A percentile compares a stretch with the other conserved stretches of the same genome.
Conservation (phyloP, 2,797 vertebrate genomes). For the Aselliscus stoliczkanus region DNA sequence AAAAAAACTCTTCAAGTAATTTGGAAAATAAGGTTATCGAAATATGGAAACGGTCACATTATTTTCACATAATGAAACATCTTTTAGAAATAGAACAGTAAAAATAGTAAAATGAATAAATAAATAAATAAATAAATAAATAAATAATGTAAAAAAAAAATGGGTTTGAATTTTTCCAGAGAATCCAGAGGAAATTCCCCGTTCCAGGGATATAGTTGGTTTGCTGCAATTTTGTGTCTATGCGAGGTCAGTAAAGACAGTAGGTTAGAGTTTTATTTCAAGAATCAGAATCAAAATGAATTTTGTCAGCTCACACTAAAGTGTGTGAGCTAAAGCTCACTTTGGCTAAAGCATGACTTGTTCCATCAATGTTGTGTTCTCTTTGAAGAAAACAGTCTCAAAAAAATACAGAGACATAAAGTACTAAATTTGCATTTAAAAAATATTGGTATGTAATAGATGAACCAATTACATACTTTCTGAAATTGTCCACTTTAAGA, state of each 20-base stretch:
- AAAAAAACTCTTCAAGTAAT: slow-evolving; percentile 9
- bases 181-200: neutral
- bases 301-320: neutral
- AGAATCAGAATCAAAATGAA: neutral
- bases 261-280: neutral
- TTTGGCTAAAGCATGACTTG: neutral
- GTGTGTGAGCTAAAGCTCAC: no score
- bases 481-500: neutral
- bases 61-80: neutral
- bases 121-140: no score
- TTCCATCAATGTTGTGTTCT: neutral
- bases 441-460: neutral
- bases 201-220: neutral
- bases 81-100: neutral
- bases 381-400: neutral
- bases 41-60: neutral
- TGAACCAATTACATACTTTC: neutral
- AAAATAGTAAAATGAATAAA: neutral
- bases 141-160: neutral
- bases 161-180: neutral
- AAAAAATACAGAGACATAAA: neutral
- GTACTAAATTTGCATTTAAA: neutral
- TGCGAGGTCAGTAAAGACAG: neutral
- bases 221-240: neutral
- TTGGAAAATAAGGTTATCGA: neutral